Conservation (phyloP, 2,888 invertebrate species). For the Drosophila tripunctata region DNA sequence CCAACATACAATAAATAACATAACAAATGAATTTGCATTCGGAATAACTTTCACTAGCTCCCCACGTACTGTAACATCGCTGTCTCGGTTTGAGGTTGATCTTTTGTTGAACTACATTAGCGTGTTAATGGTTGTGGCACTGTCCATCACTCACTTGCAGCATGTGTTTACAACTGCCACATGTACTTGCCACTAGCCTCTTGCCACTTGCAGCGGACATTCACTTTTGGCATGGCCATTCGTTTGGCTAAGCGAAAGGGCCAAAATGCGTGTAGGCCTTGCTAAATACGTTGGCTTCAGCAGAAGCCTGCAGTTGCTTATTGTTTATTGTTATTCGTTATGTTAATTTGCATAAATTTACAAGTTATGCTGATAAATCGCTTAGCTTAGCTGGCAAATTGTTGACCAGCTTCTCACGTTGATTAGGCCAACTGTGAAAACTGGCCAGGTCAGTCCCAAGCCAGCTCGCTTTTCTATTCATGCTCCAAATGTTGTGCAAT, state of each 20-base stretch:
- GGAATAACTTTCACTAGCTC: conserved; percentile 23
- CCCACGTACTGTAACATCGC: conserved; percentile 33
- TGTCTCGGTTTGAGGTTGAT: conserved; percentile 22
- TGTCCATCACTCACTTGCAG: conserved; percentile 37
- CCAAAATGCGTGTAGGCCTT: conserved; percentile 10
- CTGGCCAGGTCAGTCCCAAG: conserved; percentile 3
- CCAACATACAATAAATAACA: too few species aligned
- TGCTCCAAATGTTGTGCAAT: conserved; percentile 71
- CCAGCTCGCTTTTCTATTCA: conserved; percentile 42
- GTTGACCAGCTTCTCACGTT: conserved; percentile 61
- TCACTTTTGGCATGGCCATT: conserved; percentile 58
- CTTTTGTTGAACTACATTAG: conserved; percentile 26
- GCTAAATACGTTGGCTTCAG: conserved; percentile 19
- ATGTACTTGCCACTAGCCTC: conserved; percentile 1
- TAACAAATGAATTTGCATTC: conserved; percentile 68
- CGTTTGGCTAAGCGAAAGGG: conserved; percentile 42
- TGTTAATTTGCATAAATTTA: conserved; percentile 61
- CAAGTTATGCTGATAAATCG: conserved; percentile 43
- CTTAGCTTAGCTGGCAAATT: conserved; percentile 51
- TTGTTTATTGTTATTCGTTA: conserved; percentile 12
- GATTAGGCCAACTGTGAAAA: conserved; percentile 39
- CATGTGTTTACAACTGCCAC: conserved; percentile 10
- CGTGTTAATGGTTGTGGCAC: conserved; percentile 55
- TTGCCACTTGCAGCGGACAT: conserved; percentile 32
- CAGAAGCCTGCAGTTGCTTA: conserved; percentile 29